Evolutionary conservation across 2,888 invertebrate species (phyloP).

Genomic region (Meta bourneti): DNA sequence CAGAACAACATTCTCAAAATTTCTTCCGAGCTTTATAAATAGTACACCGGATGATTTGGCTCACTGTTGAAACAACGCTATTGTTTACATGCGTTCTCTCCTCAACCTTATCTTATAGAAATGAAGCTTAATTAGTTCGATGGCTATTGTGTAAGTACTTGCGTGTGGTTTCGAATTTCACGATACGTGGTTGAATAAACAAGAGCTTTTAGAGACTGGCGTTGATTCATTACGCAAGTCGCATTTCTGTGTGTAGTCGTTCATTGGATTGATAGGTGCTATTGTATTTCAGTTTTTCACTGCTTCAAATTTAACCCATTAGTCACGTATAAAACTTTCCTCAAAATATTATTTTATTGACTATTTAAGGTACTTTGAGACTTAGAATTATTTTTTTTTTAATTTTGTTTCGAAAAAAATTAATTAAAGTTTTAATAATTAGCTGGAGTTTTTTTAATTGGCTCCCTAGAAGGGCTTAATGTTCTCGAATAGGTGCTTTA

Average conservation of each 20-base stretch:
- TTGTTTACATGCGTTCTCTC: neutral
- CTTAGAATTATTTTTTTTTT: too few relatives aligned
- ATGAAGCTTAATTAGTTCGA: neutral
- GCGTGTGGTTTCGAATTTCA: neutral
- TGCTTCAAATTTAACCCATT: too few relatives aligned
- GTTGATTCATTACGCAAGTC: neutral
- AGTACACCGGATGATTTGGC: neutral
- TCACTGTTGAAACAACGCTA: constrained; percentile 6
- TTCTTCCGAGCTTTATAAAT: constrained; percentile 3
- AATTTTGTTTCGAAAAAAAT: too few relatives aligned
- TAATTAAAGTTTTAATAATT: too few relatives aligned
- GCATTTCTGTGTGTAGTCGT: neutral
- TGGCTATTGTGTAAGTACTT: constrained; percentile 6
- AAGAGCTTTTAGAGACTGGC: neutral
- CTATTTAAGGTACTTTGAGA: too few relatives aligned
- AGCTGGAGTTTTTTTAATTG: too few relatives aligned
- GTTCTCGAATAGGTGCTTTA: too few relatives aligned
- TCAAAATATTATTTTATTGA: too few relatives aligned
- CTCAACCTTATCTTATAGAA: too few relatives aligned
- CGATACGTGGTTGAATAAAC: constrained; percentile 19
- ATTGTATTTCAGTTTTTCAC: too few relatives aligned
- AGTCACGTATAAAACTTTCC: too few relatives aligned
- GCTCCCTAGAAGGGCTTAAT: too few relatives aligned
- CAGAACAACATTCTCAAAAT: neutral
- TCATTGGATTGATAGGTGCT: neutral